Base-by-base conservation (phyloP, 92 coral and sea anemone genomes). In the Epizoanthus stellaris region DNA sequence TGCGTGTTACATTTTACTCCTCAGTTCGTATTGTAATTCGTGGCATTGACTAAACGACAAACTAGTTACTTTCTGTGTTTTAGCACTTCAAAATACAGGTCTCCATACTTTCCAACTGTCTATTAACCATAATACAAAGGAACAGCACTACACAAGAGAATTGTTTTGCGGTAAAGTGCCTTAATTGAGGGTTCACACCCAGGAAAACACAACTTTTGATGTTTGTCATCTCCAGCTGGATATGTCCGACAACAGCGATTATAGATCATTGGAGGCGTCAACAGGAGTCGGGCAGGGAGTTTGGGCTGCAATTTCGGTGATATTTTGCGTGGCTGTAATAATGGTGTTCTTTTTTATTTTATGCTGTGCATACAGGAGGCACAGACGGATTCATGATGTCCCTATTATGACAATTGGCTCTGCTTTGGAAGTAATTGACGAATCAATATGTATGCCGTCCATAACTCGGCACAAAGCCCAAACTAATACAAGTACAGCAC, bases 251-350 rank as follows among this genome's bases (percentile, higher is more conserved):
- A 53, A 52, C 56, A 43, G 70, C 70, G 83, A 30, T 12, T 42
- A 71, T 13, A 63, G 60, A 3, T 79, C 88, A 20, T 49, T 70
- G 13, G 88, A 69, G 12, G 66, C 89, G 5, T 84, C 91, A 30
- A 65, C 98, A 2, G 49, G 75, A 9, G 91, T 89, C 16, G 93
- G 92, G 8, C 95, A 91, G 77, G 95, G 91, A 80, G 81, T 94
- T 4, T 94, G 98, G 98, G 98, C 98, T 10, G 95, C 98, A 0
- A 91, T 94, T 5, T 94, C 98, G 14, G 98, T 90, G 8, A 90
- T 94, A 15, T 94, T 94, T 75, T 94, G 98, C 47, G 85, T 94
- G 21, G 93, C 91, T 4, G 93, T 94, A 16, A 88, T 94, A 4
- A 66, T 90, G 76, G 92, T 94, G 13, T 94, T 94, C 56, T 90